phyloP scores from a whole-genome alignment of 2,113 vertebrate genomes.

The Neomonachus schauinslandi region DNA sequence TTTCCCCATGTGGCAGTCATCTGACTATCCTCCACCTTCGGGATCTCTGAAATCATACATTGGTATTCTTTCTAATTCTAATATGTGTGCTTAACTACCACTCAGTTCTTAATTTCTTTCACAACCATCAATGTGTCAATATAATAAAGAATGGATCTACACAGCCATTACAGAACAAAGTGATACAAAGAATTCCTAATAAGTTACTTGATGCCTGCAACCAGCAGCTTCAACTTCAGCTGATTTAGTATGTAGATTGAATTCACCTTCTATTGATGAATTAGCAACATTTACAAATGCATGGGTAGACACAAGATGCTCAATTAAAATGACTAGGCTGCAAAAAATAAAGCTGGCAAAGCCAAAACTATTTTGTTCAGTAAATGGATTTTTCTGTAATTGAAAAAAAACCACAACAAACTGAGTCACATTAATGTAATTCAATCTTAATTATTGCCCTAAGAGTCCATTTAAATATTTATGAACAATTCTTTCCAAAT shows the following conservation, averaged over 20 bases:
- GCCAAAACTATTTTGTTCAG: constrained; percentile 51
- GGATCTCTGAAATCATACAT: background rate
- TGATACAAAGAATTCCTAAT: constrained; percentile 53
- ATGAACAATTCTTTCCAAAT: constrained; percentile 72
- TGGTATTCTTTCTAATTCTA: constrained; percentile 25
- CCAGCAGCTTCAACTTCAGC: background rate
- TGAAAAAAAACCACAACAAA: constrained; percentile 63
- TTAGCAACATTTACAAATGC: constrained; percentile 67
- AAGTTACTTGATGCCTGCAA: constrained; percentile 64
- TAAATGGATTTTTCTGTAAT: constrained; percentile 59
- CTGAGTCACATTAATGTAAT: constrained; percentile 71
- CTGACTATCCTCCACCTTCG: background rate
- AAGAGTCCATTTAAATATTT: constrained; percentile 80
- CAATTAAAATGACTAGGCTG: constrained; percentile 67
- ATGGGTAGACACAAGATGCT: constrained; percentile 52
- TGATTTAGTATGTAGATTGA: constrained; percentile 57
- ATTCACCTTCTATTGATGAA: constrained; percentile 75
- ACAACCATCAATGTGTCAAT: background rate
- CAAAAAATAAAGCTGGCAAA: constrained; percentile 70
- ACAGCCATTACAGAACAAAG: constrained; percentile 5
- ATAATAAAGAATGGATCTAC: constrained; percentile 54
- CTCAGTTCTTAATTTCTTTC: constrained; percentile 31
- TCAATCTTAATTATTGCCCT: constrained; percentile 76
- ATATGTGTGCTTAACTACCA: background rate
- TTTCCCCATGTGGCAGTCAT: background rate